Percentiles rank a stretch among this genome's conserved stretches.
Conservation (phyloP, 2,888 invertebrate species). For the Drosophila kambysellisi region DNA sequence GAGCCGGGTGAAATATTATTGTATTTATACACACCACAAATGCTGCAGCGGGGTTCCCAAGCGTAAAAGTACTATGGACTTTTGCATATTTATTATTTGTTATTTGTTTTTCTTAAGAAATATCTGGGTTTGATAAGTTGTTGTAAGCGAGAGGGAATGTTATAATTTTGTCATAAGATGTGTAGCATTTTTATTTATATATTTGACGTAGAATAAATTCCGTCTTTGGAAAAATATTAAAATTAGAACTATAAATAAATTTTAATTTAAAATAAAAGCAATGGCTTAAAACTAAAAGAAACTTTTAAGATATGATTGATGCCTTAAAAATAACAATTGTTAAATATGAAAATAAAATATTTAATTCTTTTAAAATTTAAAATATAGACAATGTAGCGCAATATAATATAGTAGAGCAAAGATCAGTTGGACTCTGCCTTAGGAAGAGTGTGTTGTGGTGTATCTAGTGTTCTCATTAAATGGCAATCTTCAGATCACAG, state of each 20-base stretch:
- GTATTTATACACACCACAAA: neutral
- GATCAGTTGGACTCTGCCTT: neutral
- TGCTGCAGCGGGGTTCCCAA: slow-evolving; percentile 13
- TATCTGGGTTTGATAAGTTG: neutral
- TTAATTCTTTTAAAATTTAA: neutral
- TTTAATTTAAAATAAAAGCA: neutral
- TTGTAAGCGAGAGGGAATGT: neutral
- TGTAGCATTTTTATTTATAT: neutral
- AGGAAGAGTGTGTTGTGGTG: neutral
- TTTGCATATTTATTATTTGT: neutral
- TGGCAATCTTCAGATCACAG: neutral
- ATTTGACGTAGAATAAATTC: neutral
- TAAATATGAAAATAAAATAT: neutral
- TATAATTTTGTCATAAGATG: neutral
- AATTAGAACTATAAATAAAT: no score
- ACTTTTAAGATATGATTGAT: neutral
- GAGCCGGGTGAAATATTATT: slow-evolving; percentile 5
- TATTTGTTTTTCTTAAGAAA: neutral
- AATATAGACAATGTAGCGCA: neutral
- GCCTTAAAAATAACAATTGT: neutral
- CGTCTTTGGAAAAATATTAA: no score
- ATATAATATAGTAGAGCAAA: neutral
- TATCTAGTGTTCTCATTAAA: neutral
- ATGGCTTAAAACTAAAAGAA: neutral
- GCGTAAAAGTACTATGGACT: neutral